Base-by-base conservation (phyloP, 92 coral and sea anemone species). In the Palythoa caribaeorum region DNA sequence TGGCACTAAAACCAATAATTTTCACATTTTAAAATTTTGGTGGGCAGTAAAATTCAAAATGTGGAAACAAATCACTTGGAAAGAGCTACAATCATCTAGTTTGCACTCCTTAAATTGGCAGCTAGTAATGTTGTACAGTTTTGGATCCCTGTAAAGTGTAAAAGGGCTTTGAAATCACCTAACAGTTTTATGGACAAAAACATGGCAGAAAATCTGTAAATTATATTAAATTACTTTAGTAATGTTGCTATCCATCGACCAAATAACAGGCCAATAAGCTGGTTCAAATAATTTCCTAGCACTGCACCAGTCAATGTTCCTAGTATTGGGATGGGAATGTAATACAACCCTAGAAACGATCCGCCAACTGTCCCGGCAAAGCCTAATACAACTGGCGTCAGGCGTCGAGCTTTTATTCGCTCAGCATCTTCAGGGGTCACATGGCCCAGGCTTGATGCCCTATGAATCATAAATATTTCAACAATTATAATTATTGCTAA, bases 391-490 rank as follows among this genome's bases (percentile, higher is more conserved):
- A 93, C 89, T 17, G 94, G 94, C 7, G 98, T 93, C n/a, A 95
- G 89, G 38, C 98, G 87, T 54, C 94, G 93, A 14, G 98, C 98
- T 78, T 95, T 95, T 83, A 95, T 94, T 66, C 94, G 89, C 84
- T 95, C 98, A 10, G 98, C 98, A 63, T 95, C 98, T 54, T 71
- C 92, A 13, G 98, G 92, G 0, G 98, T 93, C 83, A 95, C 94
- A 52, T 95, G 92, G 50, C 98, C 98, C 71, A 91, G 80, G 60
- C 51, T 78, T 83, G 80, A 91, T 5, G 98, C 98, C 72, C 75
- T 79, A 79, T 95, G 93, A 11, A 94, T 92, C 20, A 53, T 89
- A 19, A 95, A 19, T 2, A 95, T 90, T 52, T 87, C 89, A 73
- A 87, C 92, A 20, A 92, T 86, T 52, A 95, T 88, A 71, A 94